phyloP scores from a whole-genome alignment of 2,113 vertebrate genomes.

The Diadophis punctatus region DNA sequence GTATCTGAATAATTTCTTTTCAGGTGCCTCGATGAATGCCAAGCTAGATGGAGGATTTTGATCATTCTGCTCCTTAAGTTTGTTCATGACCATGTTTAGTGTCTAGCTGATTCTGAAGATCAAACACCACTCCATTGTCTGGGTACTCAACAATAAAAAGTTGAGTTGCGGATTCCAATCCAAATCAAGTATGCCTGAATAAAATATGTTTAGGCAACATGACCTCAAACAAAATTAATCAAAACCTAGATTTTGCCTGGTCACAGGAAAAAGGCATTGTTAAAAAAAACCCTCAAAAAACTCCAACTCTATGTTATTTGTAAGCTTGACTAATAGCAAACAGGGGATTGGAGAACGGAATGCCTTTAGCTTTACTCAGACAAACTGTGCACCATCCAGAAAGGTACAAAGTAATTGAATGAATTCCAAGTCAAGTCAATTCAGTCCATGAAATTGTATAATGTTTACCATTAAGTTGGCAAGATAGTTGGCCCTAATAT shows the following conservation, averaged over 20 bases:
- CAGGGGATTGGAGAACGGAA: neutral
- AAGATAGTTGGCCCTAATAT: neutral
- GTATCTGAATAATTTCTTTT: constrained; percentile 73
- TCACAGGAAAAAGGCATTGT: neutral
- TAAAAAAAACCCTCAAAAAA: neutral
- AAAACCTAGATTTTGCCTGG: constrained; percentile 20
- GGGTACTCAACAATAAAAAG: constrained; percentile 33
- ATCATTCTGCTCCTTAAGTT: constrained; percentile 53
- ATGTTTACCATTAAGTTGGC: neutral
- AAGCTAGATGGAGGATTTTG: constrained; percentile 50
- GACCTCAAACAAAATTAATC: constrained; percentile 16
- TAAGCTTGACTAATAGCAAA: constrained; percentile 18
- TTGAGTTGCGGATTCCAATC: neutral
- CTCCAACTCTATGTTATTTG: constrained; percentile 19
- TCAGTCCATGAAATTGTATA: neutral
- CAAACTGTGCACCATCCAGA: neutral
- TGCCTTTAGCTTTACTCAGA: neutral
- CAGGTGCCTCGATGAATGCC: constrained; percentile 65
- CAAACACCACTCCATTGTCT: constrained; percentile 46
- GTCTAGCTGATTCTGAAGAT: constrained; percentile 45
- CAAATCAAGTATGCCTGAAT: constrained; percentile 19
- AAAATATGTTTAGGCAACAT: constrained; percentile 17
- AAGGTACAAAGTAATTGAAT: constrained; percentile 15
- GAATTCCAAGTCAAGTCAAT: neutral
- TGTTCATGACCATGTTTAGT: constrained; percentile 46